Evolutionary conservation across 2,888 invertebrate species (phyloP), one percentile per base, ranked within the genome.

Genomic region (Odontocolon sp.): DNA sequence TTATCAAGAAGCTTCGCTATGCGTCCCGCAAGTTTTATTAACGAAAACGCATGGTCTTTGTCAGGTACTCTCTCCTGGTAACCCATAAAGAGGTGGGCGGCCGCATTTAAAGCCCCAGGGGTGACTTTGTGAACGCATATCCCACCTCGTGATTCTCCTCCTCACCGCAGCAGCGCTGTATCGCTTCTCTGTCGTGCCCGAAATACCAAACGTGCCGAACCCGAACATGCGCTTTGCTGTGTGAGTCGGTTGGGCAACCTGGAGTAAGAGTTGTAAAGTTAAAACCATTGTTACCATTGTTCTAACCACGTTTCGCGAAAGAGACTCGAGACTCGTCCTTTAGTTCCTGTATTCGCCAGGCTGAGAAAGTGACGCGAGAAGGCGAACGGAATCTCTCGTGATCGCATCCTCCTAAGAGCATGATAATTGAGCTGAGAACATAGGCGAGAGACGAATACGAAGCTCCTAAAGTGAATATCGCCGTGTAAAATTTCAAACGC

Each of bases 221-320:
- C 57, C 33, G 45, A 76, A 36, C 57, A 59, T 64, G 28, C 54
- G 40, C 42, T 31, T 52, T 57, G 33, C 16, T 23, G 26, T 38
- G 26, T 47, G 57, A 14, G 52, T 42, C 26, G 47, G 26, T 38
- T 56, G 28, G 11, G 38, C 31, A 38, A 26, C 52, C 26, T 28
- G 42, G 57, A 4, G 47, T 26, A 33, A 33, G 40, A 76, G 67
- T 63, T 66, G 57, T 74, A 56, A 77, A 80, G 78, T 78, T 77
- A 56, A 79, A 79, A 79, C 78, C 78, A 80, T 82, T 81, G 75
- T 80, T 78, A 66, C 61, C 45, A 26, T n/a, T n/a, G 26, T 11
- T 63, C 63, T 72, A 61, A 69, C 31, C 56, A 64, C 52, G 54
- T 63, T 80, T 77, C 66, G 59, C 59, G 33, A 76, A 77, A 77